These are phyloP conservation scores for Parotia lawesii DNA, from an alignment of 2,113 vertebrate species.

Conservation along the genomic window DNA sequence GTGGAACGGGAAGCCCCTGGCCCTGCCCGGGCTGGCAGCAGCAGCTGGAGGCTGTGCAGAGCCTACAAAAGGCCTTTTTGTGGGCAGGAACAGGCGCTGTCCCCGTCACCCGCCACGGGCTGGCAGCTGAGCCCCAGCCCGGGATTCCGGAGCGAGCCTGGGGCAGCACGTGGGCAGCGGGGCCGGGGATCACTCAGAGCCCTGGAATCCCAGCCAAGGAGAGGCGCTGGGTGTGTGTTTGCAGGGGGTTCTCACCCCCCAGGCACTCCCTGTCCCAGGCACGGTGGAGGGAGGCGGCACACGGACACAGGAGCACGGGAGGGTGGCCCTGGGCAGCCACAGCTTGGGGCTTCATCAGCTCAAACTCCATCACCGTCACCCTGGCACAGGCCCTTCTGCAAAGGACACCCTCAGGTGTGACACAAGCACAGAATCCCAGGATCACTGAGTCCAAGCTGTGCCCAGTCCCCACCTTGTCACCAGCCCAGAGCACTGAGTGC, in stretches of 20 bases:
- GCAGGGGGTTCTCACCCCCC: neutral
- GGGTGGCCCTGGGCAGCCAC: neutral
- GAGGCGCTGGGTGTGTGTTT: neutral
- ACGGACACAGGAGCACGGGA: rapidly evolving
- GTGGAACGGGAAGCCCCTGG: rapidly evolving
- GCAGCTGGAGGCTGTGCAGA: neutral
- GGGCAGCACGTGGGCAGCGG: neutral
- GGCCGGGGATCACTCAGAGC: neutral
- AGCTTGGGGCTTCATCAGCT: no score
- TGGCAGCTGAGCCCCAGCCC: neutral
- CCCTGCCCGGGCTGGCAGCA: rapidly evolving
- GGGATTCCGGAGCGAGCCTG: neutral
- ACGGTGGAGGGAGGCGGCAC: neutral
- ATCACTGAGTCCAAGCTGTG: rapidly evolving
- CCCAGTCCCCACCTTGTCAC: rapidly evolving
- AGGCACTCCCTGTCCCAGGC: neutral
- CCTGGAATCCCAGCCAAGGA: neutral
- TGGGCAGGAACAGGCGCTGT: neutral
- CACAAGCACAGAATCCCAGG: rapidly evolving
- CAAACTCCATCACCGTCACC: rapidly evolving
- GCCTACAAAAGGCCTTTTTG: neutral
- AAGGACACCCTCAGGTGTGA: neutral
- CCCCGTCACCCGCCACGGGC: neutral
- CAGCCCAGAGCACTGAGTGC: neutral
- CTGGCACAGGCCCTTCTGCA: neutral